phyloP scores from a whole-genome alignment of 2,113 vertebrate species.

The Nesogale talazaci region DNA sequence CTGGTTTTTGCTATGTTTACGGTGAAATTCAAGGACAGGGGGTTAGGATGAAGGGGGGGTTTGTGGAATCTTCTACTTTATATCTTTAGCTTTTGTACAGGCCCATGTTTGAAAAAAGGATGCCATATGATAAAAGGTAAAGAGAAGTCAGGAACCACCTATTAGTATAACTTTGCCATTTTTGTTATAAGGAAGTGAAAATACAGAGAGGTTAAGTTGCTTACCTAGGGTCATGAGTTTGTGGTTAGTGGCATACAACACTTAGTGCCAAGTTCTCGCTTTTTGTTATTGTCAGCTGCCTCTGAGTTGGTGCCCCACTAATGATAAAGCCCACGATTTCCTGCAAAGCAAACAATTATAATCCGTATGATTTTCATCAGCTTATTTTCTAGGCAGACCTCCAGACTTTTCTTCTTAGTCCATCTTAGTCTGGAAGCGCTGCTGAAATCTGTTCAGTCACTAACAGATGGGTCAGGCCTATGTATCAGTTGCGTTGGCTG shows the following conservation, averaged over 20 bases:
- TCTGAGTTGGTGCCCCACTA: neutral
- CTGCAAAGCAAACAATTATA: neutral
- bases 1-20: neutral
- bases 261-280: neutral
- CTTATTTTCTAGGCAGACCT: neutral
- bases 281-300: neutral
- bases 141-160: neutral
- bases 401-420: neutral
- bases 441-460: neutral
- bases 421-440: neutral
- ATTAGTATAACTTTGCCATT: neutral
- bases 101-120: neutral
- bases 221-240: neutral
- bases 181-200: neutral
- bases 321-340: neutral
- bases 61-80: too few relatives aligned
- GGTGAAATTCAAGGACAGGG: neutral
- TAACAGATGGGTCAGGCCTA: neutral
- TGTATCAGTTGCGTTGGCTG: neutral
- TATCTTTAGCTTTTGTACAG: rapidly evolving
- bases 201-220: neutral
- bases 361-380: neutral
- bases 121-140: neutral
- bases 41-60: too few relatives aligned
- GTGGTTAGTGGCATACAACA: neutral